Conservation (phyloP, 92 coral and sea anemone genomes). For the Meandrina meandrites region DNA sequence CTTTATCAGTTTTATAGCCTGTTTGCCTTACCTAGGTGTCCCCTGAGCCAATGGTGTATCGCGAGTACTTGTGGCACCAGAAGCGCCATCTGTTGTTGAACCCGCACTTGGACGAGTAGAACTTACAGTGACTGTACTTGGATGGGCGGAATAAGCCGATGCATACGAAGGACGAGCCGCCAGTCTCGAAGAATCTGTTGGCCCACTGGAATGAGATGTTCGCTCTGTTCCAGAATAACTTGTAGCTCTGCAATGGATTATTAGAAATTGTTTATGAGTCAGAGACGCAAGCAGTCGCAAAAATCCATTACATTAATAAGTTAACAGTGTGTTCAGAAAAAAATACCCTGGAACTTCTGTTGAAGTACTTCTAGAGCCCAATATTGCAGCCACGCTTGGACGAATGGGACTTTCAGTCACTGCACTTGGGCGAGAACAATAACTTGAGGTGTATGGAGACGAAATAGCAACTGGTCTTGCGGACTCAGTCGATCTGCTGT, state of each 20-base stretch:
- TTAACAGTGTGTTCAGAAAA: background rate
- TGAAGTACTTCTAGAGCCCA: background rate
- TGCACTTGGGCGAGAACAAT: background rate
- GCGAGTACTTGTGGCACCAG: background rate
- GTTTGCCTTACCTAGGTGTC: background rate
- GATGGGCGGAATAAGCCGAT: background rate
- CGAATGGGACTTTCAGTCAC: slow-evolving; percentile 5
- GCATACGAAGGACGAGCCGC: background rate
- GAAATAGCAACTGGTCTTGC: background rate
- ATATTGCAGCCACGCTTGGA: background rate
- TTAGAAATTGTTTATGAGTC: background rate
- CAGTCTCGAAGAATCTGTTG: background rate
- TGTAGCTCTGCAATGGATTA: background rate
- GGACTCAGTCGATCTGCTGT: background rate
- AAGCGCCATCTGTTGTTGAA: background rate
- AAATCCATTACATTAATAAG: background rate
- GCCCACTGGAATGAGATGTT: background rate
- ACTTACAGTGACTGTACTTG: background rate
- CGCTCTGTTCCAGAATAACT: background rate
- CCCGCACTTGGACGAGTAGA: background rate
- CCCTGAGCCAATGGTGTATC: slow-evolving; percentile 4
- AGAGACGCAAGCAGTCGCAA: background rate
- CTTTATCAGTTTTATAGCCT: background rate
- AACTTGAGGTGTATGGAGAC: background rate
- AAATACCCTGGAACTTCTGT: background rate